A percentile compares a stretch with the other conserved stretches of the same genome.
Evolutionary conservation across 53 echinoderm and acorn worm genomes (phyloP).

Genomic region (Crossaster papposus): DNA sequence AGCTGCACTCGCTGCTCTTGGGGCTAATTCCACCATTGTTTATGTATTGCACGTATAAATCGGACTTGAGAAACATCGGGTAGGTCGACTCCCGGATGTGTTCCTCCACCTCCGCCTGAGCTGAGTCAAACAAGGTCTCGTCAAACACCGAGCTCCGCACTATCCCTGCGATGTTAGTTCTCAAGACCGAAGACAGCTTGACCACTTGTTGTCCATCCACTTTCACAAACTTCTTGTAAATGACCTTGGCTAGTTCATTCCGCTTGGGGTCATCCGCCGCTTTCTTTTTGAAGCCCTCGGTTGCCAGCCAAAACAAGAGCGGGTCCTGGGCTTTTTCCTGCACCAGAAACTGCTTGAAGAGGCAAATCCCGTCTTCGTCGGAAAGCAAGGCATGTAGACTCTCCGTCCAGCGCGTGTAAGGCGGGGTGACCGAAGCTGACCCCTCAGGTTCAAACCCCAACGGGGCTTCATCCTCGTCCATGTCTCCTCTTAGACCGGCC

Average conservation of each 20-base stretch:
- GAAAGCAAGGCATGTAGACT: slow-evolving; percentile 86
- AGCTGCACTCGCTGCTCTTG: slow-evolving; percentile 85
- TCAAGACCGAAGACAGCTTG: slow-evolving; percentile 64
- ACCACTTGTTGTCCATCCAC: slow-evolving; percentile 81
- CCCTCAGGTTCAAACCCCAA: slow-evolving; percentile 96
- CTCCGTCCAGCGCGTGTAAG: slow-evolving; percentile 96
- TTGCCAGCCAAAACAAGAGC: slow-evolving; percentile 93
- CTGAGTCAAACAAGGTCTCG: slow-evolving; percentile 80
- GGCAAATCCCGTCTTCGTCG: slow-evolving; percentile 87
- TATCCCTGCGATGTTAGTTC: slow-evolving; percentile 84
- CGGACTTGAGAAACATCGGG: slow-evolving; percentile 95
- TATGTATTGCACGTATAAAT: slow-evolving; percentile 98
- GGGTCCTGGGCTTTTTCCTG: slow-evolving; percentile 90
- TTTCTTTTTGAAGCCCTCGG: slow-evolving; percentile 93
- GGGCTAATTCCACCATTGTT: slow-evolving; percentile 95
- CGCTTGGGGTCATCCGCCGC: slow-evolving; percentile 74
- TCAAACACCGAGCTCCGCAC: slow-evolving; percentile 77
- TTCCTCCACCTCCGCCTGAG: slow-evolving; percentile 89
- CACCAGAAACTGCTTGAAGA: slow-evolving; percentile 85
- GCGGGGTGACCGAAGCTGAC: slow-evolving; percentile 89
- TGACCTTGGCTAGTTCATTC: slow-evolving; percentile 87
- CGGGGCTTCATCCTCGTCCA: slow-evolving; percentile 73
- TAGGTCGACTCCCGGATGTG: slow-evolving; percentile 88
- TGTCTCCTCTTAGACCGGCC: slow-evolving; percentile 10
- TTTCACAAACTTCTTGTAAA: slow-evolving; percentile 92